Base-by-base conservation (phyloP, 2,113 vertebrate species). In the Platanista minor region DNA sequence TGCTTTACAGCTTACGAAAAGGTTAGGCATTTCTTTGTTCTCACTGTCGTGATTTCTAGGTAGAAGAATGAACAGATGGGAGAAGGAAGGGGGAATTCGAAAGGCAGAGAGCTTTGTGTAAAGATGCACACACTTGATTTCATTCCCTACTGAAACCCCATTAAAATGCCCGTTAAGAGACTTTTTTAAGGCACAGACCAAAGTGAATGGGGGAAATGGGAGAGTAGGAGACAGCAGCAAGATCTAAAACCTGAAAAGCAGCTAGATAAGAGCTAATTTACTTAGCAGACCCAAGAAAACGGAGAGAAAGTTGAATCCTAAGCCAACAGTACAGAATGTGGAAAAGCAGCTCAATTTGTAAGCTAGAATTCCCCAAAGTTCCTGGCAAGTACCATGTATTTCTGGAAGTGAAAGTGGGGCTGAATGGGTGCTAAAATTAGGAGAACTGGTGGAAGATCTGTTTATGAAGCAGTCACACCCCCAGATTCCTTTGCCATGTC, bases 211-310 rank as follows among this genome's bases (percentile, higher is more conserved):
- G 75, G 75, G 82, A 90, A 93, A 87, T 14, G 57, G 36, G 64
- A 95, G 59, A 91, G 52, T 31, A 81, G 95, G 91, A 96, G 95
- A 88, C 59, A 77, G 93, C 90, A 92, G 83, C 71, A 93, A 96
- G 75, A 83, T 75, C 54, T 80, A 80, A 90, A 92, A 83, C 52
- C 64, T 61, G 31, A 36, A 59, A 92, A 90, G 80, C 66, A 94
- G n/a, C 67, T 66, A 92, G 67, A 86, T 89, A 94, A 94, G 54
- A 39, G 54, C 46, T 83, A 90, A 96, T 96, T 94, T 95, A 86
- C 78, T 89, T 77, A 91, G 67, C 67, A 71, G 54, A 69, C 52
- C 54, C 85, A 83, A 84, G 94, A 92, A 94, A 91, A 90, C 25
- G 82, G 81, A 91, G 87, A 94, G 64, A 85, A 85, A 94, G 72